Evolutionary conservation across 2,797 vertebrate genomes (phyloP), one percentile per base, ranked within the genome.

Genomic region (Geotrypetes seraphini): DNA sequence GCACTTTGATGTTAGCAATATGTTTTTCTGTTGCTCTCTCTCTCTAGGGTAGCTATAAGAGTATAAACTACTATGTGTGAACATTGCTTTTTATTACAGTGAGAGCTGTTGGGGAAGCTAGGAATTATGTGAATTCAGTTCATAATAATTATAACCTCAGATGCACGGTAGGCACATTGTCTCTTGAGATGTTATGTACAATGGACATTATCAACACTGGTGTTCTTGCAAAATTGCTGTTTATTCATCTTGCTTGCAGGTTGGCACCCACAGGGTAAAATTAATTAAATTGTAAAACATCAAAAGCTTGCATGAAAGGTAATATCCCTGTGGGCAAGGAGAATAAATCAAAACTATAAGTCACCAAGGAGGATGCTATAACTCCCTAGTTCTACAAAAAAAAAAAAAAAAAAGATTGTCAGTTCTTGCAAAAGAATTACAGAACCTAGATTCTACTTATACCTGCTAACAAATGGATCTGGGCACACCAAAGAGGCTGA

Each of bases 281-380:
- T 32, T 35, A 40, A 60, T 55, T 49, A 46, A 60, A 49, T 49
- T 7, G 39, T 4, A 18, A 55, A 45, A 52, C 35, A 48, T 43
- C 57, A 43, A 40, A 59, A 52, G 27, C 9, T 13, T 7, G 26
- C 16, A 27, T 12, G 19, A 46, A 40, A 37, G 26, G 22, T 1
- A 15, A 8, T 12, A 12, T 40, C 35, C 38, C 27, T 7, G 11
- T 4, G 27, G 48, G 38, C 19, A 16, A 19, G 20, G 8, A 16
- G 17, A 25, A 24, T 5, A 35, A 46, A 37, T 45, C 24, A 36
- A 36, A 22, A 12, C 0, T 3, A 34, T 18, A 38, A 27, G 30
- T 19, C 16, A n/a, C 7, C 16, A 32, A 27, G 30, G 35, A 46
- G 57, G 1, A 0, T 17, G 28, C 22, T 36, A 33, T 28, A 46